phyloP scores from a whole-genome alignment of 2,888 invertebrate species.

The Tachina fera region DNA sequence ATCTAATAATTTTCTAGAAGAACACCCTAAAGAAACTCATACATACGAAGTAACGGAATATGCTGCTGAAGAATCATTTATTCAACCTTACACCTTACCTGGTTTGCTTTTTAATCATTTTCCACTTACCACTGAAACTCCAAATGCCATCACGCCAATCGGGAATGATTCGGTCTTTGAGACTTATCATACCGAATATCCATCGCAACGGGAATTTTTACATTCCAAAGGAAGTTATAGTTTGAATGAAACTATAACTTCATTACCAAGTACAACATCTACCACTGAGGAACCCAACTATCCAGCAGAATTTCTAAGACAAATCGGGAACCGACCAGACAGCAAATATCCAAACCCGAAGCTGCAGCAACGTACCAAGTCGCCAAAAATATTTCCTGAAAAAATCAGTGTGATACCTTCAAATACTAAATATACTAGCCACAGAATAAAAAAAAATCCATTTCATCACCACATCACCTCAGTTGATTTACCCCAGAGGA shows the following conservation, averaged over 20 bases:
- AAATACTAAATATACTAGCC: constrained; percentile 51
- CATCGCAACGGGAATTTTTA: constrained; percentile 28
- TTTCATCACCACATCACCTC: constrained; percentile 70
- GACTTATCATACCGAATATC: constrained; percentile 25
- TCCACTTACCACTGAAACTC: constrained; percentile 23
- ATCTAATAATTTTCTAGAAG: constrained; percentile 70
- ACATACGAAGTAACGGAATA: constrained; percentile 81
- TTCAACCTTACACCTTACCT: constrained; percentile 61
- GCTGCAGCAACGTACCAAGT: too few relatives aligned
- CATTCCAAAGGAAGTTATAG: constrained; percentile 31
- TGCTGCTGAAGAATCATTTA: constrained; percentile 77
- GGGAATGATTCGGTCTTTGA: constrained; percentile 8
- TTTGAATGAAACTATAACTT: constrained; percentile 14
- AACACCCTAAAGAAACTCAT: constrained; percentile 60
- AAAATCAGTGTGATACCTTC: constrained; percentile 59
- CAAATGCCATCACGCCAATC: constrained; percentile 21
- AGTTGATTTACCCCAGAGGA: constrained; percentile 65
- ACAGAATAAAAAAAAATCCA: neutral
- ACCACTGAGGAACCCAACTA: constrained; percentile 80
- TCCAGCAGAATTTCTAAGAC: constrained; percentile 77
- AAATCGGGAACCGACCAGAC: constrained; percentile 73
- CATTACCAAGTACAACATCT: constrained; percentile 24
- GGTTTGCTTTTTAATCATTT: constrained; percentile 18
- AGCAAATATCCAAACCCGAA: constrained; percentile 54
- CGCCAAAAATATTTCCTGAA: constrained; percentile 26